These are phyloP conservation scores for Eubucco bourcierii DNA, from an alignment of 2,113 vertebrate genomes.

Conservation along the genomic window DNA sequence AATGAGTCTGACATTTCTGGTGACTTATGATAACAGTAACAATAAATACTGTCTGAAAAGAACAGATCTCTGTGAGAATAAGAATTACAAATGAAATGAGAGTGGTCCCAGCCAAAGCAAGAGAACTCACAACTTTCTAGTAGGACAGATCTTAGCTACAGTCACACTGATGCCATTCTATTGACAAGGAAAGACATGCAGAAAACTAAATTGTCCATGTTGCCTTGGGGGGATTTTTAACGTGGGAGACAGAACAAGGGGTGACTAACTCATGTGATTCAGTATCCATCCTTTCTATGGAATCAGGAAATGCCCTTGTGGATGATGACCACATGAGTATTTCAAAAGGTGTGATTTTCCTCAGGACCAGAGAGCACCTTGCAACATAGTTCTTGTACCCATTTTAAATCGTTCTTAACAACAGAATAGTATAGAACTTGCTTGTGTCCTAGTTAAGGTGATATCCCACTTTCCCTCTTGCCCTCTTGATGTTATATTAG, in stretches of 20 bases:
- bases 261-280: neutral
- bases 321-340: neutral
- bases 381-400: neutral
- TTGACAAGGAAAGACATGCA: neutral
- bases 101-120: neutral
- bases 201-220: neutral
- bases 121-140: neutral
- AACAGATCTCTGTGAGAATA: neutral
- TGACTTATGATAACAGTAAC: neutral
- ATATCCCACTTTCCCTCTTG: neutral
- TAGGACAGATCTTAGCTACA: neutral
- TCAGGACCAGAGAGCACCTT: neutral
- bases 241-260: neutral
- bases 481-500: neutral
- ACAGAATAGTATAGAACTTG: neutral
- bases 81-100: neutral
- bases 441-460: neutral
- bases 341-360: neutral
- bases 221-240: accelerated
- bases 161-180: neutral
- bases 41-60: neutral
- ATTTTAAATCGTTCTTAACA: neutral
- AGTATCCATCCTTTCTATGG: neutral
- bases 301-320: neutral
- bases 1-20: neutral